Evolutionary conservation across 2,113 vertebrate species (phyloP), one percentile per base, ranked within the genome.

Genomic region (Willisornis vidua): DNA sequence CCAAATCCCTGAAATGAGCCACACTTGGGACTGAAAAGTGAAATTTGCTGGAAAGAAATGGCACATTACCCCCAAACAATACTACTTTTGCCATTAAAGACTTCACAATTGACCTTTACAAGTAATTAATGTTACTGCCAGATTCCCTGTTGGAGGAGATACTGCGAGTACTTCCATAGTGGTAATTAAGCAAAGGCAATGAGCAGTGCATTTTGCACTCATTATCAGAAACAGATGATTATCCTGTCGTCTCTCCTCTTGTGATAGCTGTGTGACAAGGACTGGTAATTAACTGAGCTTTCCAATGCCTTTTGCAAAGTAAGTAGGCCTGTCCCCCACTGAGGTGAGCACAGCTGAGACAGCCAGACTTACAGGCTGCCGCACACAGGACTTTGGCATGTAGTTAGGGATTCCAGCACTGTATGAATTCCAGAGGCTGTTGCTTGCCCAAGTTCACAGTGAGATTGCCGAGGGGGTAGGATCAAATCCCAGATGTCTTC

Each of bases 41-140:
- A 79, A 95, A 92, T 95, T 81, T 87, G 61, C 81, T 89, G 94
- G 81, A 62, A 91, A 89, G 70, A 91, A 93, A 87, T 86, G 80
- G 77, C 90, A 87, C 93, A 73, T 96, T 97, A 92, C 89, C 75
- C 87, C 90, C 80, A 89, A 90, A 93, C 81, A 95, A 93, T 93
- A 87, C 89, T 82, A 66, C 46, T 92, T 87, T 85, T 84, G 66
- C 96, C 73, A 75, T 95, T 97, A 95, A 96, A 90, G 73, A 48
- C 90, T 97, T 95, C 80, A 87, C 84, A 88, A 72, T 75, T 97
- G 96, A 97, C 96, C 96, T 97, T 97, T 94, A 79, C 66, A 96
- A 96, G 82, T 96, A 96, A 97, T 97, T 97, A 97, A 87, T 72
- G 71, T 94, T 96, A 92, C 73, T 94, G 82, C 82, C 84, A 93